phyloP scores from a whole-genome alignment of 2,888 invertebrate species.

The Drosophila sordidapex region DNA sequence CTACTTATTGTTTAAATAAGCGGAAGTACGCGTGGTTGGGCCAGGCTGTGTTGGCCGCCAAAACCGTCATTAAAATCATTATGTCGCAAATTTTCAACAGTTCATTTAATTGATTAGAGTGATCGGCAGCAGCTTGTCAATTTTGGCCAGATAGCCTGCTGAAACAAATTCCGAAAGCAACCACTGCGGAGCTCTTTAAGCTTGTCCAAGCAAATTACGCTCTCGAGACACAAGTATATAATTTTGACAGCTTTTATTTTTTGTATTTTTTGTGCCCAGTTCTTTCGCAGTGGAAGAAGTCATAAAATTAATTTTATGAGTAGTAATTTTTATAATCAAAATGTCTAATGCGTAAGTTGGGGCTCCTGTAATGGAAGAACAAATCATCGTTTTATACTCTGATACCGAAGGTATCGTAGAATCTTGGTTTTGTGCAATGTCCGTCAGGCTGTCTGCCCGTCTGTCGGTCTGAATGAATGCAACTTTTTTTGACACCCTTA shows the following conservation, averaged over 20 bases:
- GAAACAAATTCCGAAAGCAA: conserved; percentile 47
- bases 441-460: too few relatives aligned
- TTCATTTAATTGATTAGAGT: conserved; percentile 80
- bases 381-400: background rate
- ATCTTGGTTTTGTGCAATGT: too few relatives aligned
- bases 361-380: conserved; percentile 18
- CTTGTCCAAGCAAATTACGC: conserved; percentile 56
- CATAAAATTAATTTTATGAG: conserved; percentile 79
- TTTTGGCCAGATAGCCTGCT: conserved; percentile 61
- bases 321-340: conserved; percentile 74
- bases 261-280: conserved; percentile 10
- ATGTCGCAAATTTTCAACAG: conserved; percentile 77
- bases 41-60: conserved; percentile 6
- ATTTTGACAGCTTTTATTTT: conserved; percentile 69
- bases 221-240: conserved; percentile 34
- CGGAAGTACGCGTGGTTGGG: conserved; percentile 57
- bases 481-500: too few relatives aligned
- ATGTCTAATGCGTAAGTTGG: conserved; percentile 38
- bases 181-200: conserved; percentile 47
- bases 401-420: too few relatives aligned
- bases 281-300: conserved; percentile 49
- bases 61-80: conserved; percentile 62
- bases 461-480: too few relatives aligned
- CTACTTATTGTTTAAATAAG: conserved; percentile 73
- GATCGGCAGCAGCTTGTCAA: conserved; percentile 34